Evolutionary conservation across 2,888 invertebrate genomes (phyloP), one percentile per base, ranked within the genome.

Genomic region (Podabrus alpinus): DNA sequence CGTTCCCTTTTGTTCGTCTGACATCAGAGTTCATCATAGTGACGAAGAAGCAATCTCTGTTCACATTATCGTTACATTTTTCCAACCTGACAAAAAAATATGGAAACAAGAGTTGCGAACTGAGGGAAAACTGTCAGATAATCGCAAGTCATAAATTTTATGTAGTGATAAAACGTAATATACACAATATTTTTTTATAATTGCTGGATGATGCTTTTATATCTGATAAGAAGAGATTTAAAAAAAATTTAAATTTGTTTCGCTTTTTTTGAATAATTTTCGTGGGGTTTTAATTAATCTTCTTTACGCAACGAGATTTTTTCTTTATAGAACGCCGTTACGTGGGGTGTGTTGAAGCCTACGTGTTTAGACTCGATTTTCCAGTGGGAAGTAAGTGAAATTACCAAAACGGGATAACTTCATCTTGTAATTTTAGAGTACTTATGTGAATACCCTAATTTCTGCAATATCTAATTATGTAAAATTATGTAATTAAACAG

Each of bases 21-120:
- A 80, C 80, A 77, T 78, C 76, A 69, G 77, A 78, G 79, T 77
- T 78, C 80, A 80, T 81, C 81, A 80, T 74, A 74, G 78, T 79
- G 80, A 79, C 80, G 77, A 74, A 76, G 78, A 71, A 75, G 75
- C 77, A 78, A 79, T 78, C 78, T 77, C 73, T 69, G 59, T 69
- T 69, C 77, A 67, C 77, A 79, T 81, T 80, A 80, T 77, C 77
- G 77, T 74, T 72, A 75, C 78, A 78, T 80, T 79, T 80, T 80
- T 79, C 79, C 72, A 71, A 29, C 69, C 61, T 74, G 74, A 73
- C 76, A 75, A 78, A 79, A 77, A 79, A 79, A 78, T 76, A 72
- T 74, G 72, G 66, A 72, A 67, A 73, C 71, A 75, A 69, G 66
- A 74, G 66, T 66, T 59, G 67, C 15, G 61, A 64, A 24, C 66